Evolutionary conservation across 2,797 vertebrate species (phyloP).

Genomic region (Hemitrygon akajei): DNA sequence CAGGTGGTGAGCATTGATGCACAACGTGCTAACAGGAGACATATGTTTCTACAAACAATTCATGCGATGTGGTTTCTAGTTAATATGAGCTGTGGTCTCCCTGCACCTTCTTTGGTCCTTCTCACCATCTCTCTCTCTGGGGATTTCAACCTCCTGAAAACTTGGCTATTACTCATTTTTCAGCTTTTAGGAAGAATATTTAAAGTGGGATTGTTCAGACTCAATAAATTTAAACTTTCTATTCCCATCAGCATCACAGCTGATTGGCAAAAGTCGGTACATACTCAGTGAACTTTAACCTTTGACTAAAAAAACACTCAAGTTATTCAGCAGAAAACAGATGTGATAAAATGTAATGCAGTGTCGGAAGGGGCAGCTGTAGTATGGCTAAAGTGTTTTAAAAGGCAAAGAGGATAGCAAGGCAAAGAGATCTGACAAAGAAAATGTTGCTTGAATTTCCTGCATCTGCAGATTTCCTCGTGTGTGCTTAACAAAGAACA

Average conservation of each 20-base stretch:
- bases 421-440: background rate
- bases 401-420: background rate
- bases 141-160: background rate
- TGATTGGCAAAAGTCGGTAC: background rate
- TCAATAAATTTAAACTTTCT: too few relatives aligned
- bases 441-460: too few relatives aligned
- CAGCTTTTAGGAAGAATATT: background rate
- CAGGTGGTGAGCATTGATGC: background rate
- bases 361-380: too few relatives aligned
- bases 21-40: background rate
- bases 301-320: background rate
- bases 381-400: background rate
- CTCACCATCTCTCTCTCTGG: background rate
- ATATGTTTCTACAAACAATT: background rate
- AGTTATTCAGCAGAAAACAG: background rate
- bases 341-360: too few relatives aligned
- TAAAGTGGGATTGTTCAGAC: background rate
- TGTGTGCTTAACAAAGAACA: too few relatives aligned
- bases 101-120: background rate
- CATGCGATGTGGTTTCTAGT: background rate
- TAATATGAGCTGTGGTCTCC: background rate
- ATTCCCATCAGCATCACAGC: background rate
- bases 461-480: too few relatives aligned
- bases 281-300: too few relatives aligned
- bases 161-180: background rate